Percentiles rank a stretch among this genome's conserved stretches.
These are phyloP conservation scores for Acanthurus lineatus DNA, from an alignment of 2,797 vertebrate species.

Conservation along the genomic window DNA sequence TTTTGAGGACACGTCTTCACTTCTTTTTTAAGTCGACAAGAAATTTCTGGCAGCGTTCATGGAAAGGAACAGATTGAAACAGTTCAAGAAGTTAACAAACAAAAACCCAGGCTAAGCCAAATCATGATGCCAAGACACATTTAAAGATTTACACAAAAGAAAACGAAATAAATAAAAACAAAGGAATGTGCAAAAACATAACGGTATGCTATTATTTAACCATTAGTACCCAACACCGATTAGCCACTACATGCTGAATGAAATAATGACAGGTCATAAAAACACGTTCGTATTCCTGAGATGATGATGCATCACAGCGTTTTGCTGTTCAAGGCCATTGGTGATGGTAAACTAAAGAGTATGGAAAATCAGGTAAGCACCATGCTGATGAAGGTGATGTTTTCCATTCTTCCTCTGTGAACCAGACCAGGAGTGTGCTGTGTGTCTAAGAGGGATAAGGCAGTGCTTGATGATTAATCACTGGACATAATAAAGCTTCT, in stretches of 20 bases:
- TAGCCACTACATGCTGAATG: conserved; percentile 5
- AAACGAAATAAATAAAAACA: neutral
- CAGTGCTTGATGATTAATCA: conserved; percentile 80
- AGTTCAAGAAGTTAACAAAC: conserved; percentile 53
- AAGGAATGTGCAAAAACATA: conserved; percentile 27
- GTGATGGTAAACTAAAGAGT: conserved; percentile 39
- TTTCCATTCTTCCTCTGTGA: conserved; percentile 58
- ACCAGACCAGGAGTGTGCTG: conserved; percentile 51
- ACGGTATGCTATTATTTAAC: conserved; percentile 18
- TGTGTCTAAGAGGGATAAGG: conserved; percentile 78
- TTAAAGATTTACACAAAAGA: conserved; percentile 33
- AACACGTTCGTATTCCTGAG: conserved; percentile 22
- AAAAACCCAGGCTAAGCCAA: conserved; percentile 22
- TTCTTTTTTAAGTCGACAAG: conserved; percentile 38
- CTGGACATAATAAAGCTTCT: conserved; percentile 82
- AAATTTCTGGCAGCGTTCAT: conserved; percentile 43
- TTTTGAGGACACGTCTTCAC: conserved; percentile 55
- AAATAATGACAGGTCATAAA: neutral
- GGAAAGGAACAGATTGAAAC: conserved; percentile 57
- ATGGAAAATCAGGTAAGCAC: conserved; percentile 60
- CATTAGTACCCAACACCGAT: conserved; percentile 26
- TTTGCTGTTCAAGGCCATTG: conserved; percentile 19
- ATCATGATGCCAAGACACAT: conserved; percentile 11
- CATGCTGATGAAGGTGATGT: conserved; percentile 66
- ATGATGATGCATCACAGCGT: conserved; percentile 40